Base-by-base conservation (phyloP, 2,797 vertebrate genomes). In the Eleutherodactylus coqui region DNA sequence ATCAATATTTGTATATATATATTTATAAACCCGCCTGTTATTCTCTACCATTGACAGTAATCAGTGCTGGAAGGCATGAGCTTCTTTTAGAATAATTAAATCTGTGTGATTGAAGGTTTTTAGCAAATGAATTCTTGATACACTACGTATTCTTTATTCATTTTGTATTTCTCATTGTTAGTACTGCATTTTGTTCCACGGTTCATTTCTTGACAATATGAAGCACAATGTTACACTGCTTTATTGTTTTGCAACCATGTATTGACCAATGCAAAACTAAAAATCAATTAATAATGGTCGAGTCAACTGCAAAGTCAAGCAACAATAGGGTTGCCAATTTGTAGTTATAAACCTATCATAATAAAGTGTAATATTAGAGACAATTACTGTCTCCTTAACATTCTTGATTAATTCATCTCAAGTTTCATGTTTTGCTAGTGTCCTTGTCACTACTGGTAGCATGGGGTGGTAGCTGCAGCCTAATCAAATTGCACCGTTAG, bases 71-170 rank as follows among this genome's bases (percentile, higher is more conserved):
- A 70, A 38, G 67, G 24, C 41, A 73, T 29, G 11, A 27, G 10
- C 10, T 73, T 45, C 41, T 27, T 45, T 73, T 73, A 73, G 10
- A 45, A 5, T 73, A 13, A 73, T 73, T 73, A 27, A 70, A 70
- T 38, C 67, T 38, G 16, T 36, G 41, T 70, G 21, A 73, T 45
- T 73, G 24, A 17, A 41, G 41, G 4, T 7, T n/a, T 41, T 41
- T 70, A 19, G 69, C 4, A 72, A 70, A 72, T 69, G 1, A 14
- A 32, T 17, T 6, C 64, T 43, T 21, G 8, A 55, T 55, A 4
- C 53, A 0, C 6, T 55, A 55, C 9, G 9, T 55, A 6, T n/a
- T 24, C 19, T 29, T 29, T 62, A 51, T n/a, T n/a, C n/a, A n/a
- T n/a, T n/a, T n/a, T n/a, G n/a, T 47, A 6, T 47, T 47, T 51